phyloP scores from a whole-genome alignment of 1,140 invertebrate genomes.

The Nylanderia fulva region DNA sequence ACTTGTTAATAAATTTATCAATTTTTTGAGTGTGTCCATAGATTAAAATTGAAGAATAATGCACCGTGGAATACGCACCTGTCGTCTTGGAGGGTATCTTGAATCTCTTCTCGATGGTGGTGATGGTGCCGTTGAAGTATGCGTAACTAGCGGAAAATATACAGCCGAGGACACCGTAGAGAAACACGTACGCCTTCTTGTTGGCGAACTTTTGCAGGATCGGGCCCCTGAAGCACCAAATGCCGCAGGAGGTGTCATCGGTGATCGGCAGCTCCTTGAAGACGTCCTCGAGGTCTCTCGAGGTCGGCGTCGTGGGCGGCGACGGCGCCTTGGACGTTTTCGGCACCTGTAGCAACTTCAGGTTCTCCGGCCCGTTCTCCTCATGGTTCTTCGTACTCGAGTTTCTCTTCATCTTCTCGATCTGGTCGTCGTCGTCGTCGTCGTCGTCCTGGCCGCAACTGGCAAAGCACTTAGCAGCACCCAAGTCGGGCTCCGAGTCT shows the following conservation, averaged over 20 bases:
- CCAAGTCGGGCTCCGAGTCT: constrained; percentile 46
- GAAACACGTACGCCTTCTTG: constrained; percentile 91
- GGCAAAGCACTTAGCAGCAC: constrained; percentile 31
- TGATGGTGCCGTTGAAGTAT: constrained; percentile 92
- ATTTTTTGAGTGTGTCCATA: background rate
- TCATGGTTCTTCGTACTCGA: constrained; percentile 77
- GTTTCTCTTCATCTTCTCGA: constrained; percentile 75
- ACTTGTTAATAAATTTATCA: background rate
- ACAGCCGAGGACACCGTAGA: constrained; percentile 91
- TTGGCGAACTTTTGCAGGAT: constrained; percentile 90
- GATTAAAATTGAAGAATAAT: background rate
- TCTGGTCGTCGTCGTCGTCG: constrained; percentile 8
- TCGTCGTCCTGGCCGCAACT: constrained; percentile 15
- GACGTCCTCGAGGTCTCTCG: constrained; percentile 85
- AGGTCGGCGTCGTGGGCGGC: constrained; percentile 76
- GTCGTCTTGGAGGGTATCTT: constrained; percentile 92
- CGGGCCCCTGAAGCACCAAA: constrained; percentile 87
- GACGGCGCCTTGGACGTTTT: constrained; percentile 73
- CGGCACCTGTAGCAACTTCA: constrained; percentile 78
- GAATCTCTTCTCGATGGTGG: constrained; percentile 93
- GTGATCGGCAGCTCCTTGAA: constrained; percentile 86
- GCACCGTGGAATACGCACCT: constrained; percentile 82
- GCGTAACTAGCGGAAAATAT: constrained; percentile 91
- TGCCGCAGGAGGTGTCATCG: constrained; percentile 89
- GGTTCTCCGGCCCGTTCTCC: constrained; percentile 81